phyloP scores from a whole-genome alignment of 2,797 vertebrate species.

The Sebastes goodei region DNA sequence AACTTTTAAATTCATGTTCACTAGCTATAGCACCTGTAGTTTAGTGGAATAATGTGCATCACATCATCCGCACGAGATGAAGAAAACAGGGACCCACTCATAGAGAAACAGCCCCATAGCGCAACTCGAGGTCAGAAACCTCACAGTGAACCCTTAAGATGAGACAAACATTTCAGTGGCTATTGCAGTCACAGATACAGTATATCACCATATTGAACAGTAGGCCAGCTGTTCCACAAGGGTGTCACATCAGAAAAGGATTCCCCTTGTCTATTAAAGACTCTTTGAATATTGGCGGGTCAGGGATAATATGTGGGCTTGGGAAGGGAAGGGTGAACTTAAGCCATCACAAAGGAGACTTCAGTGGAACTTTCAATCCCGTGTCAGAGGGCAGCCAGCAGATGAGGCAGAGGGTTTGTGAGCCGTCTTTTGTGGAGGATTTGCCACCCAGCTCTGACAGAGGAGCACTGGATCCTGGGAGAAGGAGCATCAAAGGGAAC shows the following conservation, averaged over 20 bases:
- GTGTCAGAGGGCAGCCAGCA: constrained; percentile 69
- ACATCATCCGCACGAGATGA: background rate
- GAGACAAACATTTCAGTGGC: background rate
- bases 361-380: constrained; percentile 78
- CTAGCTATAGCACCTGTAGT: background rate
- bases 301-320: constrained; percentile 49
- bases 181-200: background rate
- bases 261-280: constrained; percentile 45
- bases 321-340: constrained; percentile 43
- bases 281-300: constrained; percentile 68
- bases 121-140: background rate
- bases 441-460: constrained; percentile 69
- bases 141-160: background rate
- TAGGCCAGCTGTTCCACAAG: constrained; percentile 44
- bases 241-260: constrained; percentile 26
- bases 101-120: background rate
- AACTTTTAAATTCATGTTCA: background rate
- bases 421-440: constrained; percentile 72
- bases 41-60: background rate
- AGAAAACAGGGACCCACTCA: background rate
- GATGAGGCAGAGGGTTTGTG: constrained; percentile 64
- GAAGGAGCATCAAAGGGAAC: constrained; percentile 50
- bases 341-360: constrained; percentile 65
- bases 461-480: constrained; percentile 44
- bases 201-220: constrained; percentile 46